These are phyloP conservation scores for Neoascia interrupta DNA, from an alignment of 2,888 invertebrate species.

Conservation along the genomic window DNA sequence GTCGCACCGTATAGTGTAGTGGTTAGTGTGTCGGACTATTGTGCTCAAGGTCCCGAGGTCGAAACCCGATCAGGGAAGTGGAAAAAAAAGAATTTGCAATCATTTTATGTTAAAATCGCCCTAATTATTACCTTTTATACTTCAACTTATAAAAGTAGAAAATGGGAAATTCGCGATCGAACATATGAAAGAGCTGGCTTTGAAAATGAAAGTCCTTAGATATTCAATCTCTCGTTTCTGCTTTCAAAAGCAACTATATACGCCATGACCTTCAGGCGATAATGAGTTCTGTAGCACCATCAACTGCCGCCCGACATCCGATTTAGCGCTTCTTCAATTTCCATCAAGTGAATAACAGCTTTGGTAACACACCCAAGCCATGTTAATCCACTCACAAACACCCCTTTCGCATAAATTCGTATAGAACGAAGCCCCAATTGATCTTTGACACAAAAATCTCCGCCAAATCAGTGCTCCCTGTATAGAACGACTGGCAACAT, in stretches of 20 bases:
- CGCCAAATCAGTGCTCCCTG: slow-evolving; percentile 40
- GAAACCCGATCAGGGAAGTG: too few relatives aligned
- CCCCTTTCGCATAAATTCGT: slow-evolving; percentile 4
- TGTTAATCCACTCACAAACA: slow-evolving; percentile 34
- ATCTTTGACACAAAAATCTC: slow-evolving; percentile 54
- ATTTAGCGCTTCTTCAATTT: slow-evolving; percentile 22
- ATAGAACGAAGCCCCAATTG: slow-evolving; percentile 20
- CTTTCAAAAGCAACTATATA: not conserved
- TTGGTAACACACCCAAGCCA: slow-evolving; percentile 20
- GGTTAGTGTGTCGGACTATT: too few relatives aligned
- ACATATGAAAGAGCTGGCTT: too few relatives aligned
- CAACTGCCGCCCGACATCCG: slow-evolving; percentile 22
- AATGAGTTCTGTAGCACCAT: slow-evolving; percentile 14
- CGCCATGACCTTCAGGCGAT: not conserved
- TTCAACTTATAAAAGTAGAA: too few relatives aligned
- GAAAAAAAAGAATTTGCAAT: too few relatives aligned
- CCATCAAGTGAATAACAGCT: slow-evolving; percentile 39
- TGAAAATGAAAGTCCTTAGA: too few relatives aligned
- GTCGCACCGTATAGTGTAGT: too few relatives aligned
- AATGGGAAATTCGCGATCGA: too few relatives aligned
- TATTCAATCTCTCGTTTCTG: too few relatives aligned
- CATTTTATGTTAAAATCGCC: too few relatives aligned
- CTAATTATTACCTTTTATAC: too few relatives aligned
- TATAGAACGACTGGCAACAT: slow-evolving; percentile 60
- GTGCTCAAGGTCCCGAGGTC: too few relatives aligned